Evolutionary conservation across 2,797 vertebrate species (phyloP).

Genomic region (Hydrolagus colliei): DNA sequence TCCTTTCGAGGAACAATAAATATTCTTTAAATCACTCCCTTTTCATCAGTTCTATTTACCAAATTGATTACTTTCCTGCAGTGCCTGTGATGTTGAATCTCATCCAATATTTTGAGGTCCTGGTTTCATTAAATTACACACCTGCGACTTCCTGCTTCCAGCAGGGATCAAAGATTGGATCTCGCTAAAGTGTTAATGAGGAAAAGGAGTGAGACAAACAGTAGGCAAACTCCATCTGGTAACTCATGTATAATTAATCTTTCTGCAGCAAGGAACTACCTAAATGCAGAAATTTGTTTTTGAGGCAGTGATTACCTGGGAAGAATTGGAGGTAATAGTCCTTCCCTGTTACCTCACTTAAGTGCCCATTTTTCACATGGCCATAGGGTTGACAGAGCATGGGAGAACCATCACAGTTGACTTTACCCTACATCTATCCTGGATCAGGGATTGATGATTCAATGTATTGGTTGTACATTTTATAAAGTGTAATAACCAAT

Average conservation of each 20-base stretch:
- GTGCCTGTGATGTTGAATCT: background rate
- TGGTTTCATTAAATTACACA: background rate
- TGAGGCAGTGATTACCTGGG: background rate
- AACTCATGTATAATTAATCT: conserved; percentile 8
- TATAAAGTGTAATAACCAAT: too few species aligned
- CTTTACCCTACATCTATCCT: too few species aligned
- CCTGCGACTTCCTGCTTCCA: background rate
- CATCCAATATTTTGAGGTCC: background rate
- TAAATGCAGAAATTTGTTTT: background rate
- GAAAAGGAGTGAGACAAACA: background rate
- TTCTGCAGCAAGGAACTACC: background rate
- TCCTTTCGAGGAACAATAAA: too few species aligned
- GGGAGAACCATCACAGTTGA: too few species aligned
- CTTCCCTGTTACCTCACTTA: background rate
- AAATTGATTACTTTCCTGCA: too few species aligned
- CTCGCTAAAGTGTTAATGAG: background rate
- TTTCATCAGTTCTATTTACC: too few species aligned
- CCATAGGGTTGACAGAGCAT: too few species aligned
- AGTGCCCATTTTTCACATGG: background rate
- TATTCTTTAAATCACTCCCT: too few species aligned
- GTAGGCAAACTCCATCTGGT: conserved; percentile 5
- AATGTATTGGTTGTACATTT: too few species aligned
- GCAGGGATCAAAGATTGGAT: background rate
- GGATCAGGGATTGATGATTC: too few species aligned
- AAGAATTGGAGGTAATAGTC: background rate